Conservation (phyloP, 2,888 invertebrate genomes). For the Bimastos eiseni region DNA sequence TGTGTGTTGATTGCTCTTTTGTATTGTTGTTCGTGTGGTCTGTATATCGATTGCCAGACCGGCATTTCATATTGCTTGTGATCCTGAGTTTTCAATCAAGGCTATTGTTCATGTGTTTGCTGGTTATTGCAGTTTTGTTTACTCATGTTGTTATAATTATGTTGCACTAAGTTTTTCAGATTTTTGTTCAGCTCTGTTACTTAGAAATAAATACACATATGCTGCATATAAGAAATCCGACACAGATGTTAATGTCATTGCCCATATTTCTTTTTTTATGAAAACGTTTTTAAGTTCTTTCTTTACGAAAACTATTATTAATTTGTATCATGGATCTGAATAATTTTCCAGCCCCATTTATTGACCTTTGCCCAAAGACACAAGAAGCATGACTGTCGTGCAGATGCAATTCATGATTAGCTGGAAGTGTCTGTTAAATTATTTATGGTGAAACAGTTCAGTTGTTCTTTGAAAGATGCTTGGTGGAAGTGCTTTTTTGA, state of each 20-base stretch:
- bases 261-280: not conserved
- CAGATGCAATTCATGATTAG: not conserved
- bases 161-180: not conserved
- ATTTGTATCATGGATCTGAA: not conserved
- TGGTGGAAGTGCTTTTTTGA: not conserved
- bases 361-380: too few species aligned
- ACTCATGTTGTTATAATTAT: not conserved
- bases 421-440: not conserved
- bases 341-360: not conserved
- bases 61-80: not conserved
- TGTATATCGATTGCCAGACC: not conserved
- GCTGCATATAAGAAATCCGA: not conserved
- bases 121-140: not conserved
- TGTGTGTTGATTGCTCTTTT: not conserved
- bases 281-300: not conserved
- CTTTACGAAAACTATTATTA: not conserved
- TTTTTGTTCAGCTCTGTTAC: not conserved
- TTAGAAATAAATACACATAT: not conserved
- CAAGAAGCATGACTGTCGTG: not conserved
- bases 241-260: not conserved
- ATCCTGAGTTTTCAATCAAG: not conserved
- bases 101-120: not conserved
- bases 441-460: not conserved
- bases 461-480: not conserved
- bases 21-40: not conserved